These are phyloP conservation scores for Drosophila rufa DNA, from an alignment of 1,140 invertebrate genomes.

Conservation along the genomic window DNA sequence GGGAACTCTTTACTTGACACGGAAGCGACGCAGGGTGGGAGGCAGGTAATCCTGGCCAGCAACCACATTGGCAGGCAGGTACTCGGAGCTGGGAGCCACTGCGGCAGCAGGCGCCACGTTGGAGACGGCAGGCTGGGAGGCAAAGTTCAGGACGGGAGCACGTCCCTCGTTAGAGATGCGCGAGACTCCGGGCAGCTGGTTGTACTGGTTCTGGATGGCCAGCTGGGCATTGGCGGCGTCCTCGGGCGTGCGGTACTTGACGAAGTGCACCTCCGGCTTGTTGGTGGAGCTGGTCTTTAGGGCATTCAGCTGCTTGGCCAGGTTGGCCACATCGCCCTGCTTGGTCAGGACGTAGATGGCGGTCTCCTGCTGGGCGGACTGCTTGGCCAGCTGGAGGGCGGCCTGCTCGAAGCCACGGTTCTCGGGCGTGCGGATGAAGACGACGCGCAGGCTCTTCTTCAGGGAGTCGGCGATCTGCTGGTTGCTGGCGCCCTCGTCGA, in stretches of 20 bases:
- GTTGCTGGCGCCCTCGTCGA: constrained; percentile 60
- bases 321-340: constrained; percentile 84
- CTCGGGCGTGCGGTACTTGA: constrained; percentile 73
- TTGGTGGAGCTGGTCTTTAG: constrained; percentile 61
- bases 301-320: constrained; percentile 70
- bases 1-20: constrained; percentile 49
- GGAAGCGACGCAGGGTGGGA: constrained; percentile 71
- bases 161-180: constrained; percentile 72
- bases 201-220: constrained; percentile 75
- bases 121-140: constrained; percentile 40
- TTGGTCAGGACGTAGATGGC: constrained; percentile 93
- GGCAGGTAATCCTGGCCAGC: constrained; percentile 69
- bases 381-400: constrained; percentile 88
- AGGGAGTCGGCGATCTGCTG: constrained; percentile 84
- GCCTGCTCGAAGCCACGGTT: constrained; percentile 87
- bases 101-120: neutral
- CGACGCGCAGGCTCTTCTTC: constrained; percentile 93
- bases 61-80: constrained; percentile 63
- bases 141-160: constrained; percentile 74
- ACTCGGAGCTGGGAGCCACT: constrained; percentile 40
- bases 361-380: constrained; percentile 86
- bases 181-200: constrained; percentile 66
- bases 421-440: constrained; percentile 92
- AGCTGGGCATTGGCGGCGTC: constrained; percentile 73
- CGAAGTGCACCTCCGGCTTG: constrained; percentile 76